Base-by-base conservation (phyloP, 2,888 invertebrate genomes). In the Copidosoma aretas region DNA sequence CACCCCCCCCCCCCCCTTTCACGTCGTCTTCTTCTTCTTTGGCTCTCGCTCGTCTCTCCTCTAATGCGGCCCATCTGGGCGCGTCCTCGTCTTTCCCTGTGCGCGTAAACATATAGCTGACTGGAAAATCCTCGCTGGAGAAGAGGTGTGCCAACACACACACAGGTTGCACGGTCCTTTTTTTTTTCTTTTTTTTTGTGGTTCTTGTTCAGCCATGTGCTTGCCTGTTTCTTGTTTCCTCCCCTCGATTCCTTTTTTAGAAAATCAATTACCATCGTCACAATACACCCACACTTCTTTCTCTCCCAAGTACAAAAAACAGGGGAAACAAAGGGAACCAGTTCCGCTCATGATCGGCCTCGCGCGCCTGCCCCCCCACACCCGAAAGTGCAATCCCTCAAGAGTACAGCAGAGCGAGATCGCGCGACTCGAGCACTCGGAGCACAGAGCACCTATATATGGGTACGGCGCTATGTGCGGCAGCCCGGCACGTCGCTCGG, bases 41-140 rank as follows among this genome's bases (percentile, higher is more conserved):
- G 32, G 32, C 32, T 32, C 32, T 32, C 8, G 32, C n/a, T n/a
- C n/a, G n/a, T n/a, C 46, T 54, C 49, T 52, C 52, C 58, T 32
- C 66, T 61, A 65, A 65, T 62, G 65, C 62, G 12, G 64, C 65
- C 41, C 65, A 49, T 59, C 68, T 61, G 15, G 8, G 14, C 17
- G 12, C 12, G 39, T 19, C 43, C 46, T 12, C 32, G 53, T 54
- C 54, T 39, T 41, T 21, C 1, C 51, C 15, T 1, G 15, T 14
- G 64, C 54, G n/a, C 22, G 63, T 51, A 49, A 51, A n/a, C 41
- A 12, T 3, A 52, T 43, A 49, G 56, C 56, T n/a, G n/a, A n/a
- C n/a, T n/a, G n/a, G n/a, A n/a, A n/a, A n/a, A n/a, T n/a, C n/a
- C n/a, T n/a, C n/a, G n/a, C n/a, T n/a, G n/a, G n/a, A n/a, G n/a